Conservation (phyloP, 2,797 vertebrate genomes). For the Linurgus olivaceus region DNA sequence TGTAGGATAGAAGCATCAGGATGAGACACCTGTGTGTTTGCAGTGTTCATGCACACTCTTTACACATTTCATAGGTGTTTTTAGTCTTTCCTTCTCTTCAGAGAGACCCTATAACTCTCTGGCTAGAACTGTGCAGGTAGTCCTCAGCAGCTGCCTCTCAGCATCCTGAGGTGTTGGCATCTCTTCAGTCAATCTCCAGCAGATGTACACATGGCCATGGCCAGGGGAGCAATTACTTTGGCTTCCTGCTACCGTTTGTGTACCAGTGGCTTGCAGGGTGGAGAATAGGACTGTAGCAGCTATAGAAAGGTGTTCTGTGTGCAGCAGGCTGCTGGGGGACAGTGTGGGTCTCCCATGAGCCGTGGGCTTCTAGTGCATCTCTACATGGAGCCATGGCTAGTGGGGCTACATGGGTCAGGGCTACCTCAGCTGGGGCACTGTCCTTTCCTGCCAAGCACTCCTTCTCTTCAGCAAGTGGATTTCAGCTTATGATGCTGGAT, state of each 20-base stretch:
- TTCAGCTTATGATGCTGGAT: neutral
- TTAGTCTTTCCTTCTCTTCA: neutral
- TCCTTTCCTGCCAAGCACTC: neutral
- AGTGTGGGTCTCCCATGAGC: neutral
- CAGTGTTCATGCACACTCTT: neutral
- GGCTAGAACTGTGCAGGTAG: neutral
- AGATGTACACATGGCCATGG: rapidly evolving
- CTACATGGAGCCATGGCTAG: neutral
- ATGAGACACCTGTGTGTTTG: neutral
- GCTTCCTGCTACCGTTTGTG: neutral
- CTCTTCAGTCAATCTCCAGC: neutral
- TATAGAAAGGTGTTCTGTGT: neutral
- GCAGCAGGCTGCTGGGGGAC: neutral
- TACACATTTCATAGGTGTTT: neutral
- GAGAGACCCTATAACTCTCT: neutral
- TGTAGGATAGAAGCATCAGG: neutral
- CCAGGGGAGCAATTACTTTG: neutral
- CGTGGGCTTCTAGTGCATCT: neutral
- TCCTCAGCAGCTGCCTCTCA: neutral
- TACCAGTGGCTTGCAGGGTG: neutral
- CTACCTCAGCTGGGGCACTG: too few relatives aligned
- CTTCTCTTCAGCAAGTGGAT: neutral
- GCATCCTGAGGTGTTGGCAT: neutral
- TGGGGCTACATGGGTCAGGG: neutral
- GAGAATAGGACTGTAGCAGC: neutral